Conservation (phyloP, 2,888 invertebrate genomes). For the Kuschelorhynchus macadamiae region DNA sequence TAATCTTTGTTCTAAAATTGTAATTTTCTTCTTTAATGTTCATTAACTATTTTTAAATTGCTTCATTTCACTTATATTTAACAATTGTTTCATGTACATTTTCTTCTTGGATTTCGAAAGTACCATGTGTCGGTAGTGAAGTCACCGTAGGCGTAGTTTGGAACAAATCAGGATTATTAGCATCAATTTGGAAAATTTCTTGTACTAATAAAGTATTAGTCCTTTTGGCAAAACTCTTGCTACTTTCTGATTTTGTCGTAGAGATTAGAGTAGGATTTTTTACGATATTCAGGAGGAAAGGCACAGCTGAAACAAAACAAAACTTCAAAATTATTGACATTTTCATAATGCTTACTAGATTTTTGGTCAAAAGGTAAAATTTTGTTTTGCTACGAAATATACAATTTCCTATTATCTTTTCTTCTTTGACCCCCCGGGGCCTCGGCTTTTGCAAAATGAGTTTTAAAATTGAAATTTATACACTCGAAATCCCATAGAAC, state of each 20-base stretch:
- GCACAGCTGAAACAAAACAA: conserved; percentile 24
- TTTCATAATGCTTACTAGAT: too few species aligned
- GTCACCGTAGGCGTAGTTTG: neutral
- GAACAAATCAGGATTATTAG: conserved; percentile 1
- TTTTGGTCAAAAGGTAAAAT: too few species aligned
- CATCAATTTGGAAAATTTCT: conserved; percentile 18
- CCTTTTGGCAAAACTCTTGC: conserved; percentile 3
- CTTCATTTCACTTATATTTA: conserved; percentile 17
- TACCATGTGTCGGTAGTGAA: conserved; percentile 1
- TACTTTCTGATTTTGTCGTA: neutral
- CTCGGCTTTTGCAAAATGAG: too few species aligned
- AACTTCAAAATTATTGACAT: neutral
- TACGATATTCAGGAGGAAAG: conserved; percentile 13
- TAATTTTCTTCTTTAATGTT: conserved; percentile 13
- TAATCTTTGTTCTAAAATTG: conserved; percentile 4
- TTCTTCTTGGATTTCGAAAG: conserved; percentile 12
- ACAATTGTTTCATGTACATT: neutral
- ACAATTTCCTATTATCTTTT: too few species aligned
- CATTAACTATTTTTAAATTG: conserved; percentile 8
- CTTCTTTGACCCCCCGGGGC: too few species aligned
- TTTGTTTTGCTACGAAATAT: too few species aligned
- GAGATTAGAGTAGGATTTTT: conserved; percentile 11
- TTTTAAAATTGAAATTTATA: too few species aligned
- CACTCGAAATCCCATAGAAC: too few species aligned
- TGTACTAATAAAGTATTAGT: conserved; percentile 9